Evolutionary conservation across 2,113 vertebrate species (phyloP).

Genomic region (Gadus chalcogrammus): DNA sequence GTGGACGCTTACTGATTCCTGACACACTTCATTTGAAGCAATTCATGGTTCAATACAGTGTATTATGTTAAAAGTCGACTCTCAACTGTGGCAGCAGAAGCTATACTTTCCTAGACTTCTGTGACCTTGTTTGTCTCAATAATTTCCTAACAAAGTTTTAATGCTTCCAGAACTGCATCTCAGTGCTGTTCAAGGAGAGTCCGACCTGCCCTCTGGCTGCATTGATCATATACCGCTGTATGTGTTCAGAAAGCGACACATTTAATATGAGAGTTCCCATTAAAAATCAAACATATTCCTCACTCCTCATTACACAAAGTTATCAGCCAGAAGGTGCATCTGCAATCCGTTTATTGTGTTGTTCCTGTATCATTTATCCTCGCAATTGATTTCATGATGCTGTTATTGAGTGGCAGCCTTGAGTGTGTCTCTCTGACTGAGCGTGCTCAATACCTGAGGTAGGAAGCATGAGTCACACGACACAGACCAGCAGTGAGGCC

Average conservation of each 20-base stretch:
- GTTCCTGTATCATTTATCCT: slow-evolving; percentile 39
- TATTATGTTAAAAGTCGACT: slow-evolving; percentile 8
- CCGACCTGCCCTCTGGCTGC: slow-evolving; percentile 27
- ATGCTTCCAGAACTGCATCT: slow-evolving; percentile 29
- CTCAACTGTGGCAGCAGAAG: not conserved
- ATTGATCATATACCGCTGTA: slow-evolving; percentile 33
- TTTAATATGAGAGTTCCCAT: slow-evolving; percentile 25
- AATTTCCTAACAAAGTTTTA: slow-evolving; percentile 19
- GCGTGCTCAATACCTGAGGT: too few species aligned
- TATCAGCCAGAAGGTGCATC: slow-evolving; percentile 21
- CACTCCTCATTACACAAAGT: slow-evolving; percentile 31
- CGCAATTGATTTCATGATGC: slow-evolving; percentile 51
- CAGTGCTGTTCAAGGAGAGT: slow-evolving; percentile 3
- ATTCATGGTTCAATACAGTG: too few species aligned
- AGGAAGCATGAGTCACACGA: too few species aligned
- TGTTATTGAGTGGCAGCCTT: slow-evolving; percentile 57
- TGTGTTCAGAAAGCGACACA: slow-evolving; percentile 42
- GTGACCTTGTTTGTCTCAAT: slow-evolving; percentile 26
- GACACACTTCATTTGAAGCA: too few species aligned
- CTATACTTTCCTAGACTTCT: slow-evolving; percentile 9
- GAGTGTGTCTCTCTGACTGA: slow-evolving; percentile 14
- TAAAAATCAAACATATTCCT: slow-evolving; percentile 34
- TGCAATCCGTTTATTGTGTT: slow-evolving; percentile 7
- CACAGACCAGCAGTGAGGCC: too few species aligned
- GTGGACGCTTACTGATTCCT: too few species aligned